These are phyloP conservation scores for Hystrix brachyura DNA, from an alignment of 2,113 vertebrate genomes.

Conservation along the genomic window DNA sequence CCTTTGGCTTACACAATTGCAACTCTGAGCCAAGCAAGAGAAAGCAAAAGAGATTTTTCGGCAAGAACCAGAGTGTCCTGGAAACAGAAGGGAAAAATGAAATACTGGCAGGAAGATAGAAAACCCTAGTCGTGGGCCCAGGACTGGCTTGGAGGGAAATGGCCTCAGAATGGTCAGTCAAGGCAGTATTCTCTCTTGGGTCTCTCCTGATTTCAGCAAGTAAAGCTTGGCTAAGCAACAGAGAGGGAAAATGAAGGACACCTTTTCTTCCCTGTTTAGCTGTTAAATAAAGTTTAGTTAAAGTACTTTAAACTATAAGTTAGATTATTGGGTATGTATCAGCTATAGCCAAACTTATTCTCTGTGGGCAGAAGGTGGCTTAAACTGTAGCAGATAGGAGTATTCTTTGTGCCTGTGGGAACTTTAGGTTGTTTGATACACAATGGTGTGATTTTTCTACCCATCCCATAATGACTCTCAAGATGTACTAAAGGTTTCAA, in stretches of 20 bases:
- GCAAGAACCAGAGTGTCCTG: not conserved
- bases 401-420: not conserved
- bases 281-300: not conserved
- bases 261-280: not conserved
- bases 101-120: not conserved
- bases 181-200: not conserved
- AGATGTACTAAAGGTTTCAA: not conserved
- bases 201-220: not conserved
- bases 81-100: not conserved
- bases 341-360: not conserved
- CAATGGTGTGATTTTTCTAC: not conserved
- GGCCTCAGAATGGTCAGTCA: not conserved
- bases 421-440: not conserved
- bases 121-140: not conserved
- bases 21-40: not conserved
- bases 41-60: not conserved
- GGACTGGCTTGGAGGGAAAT: not conserved
- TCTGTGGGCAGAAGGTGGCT: not conserved
- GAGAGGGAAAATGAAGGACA: not conserved
- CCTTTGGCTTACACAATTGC: not conserved
- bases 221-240: not conserved
- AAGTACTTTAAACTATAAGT: not conserved
- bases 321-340: not conserved
- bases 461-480: too few relatives aligned
- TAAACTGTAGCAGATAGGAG: too few relatives aligned